phyloP scores from a whole-genome alignment of 2,888 invertebrate genomes.

The Papilio gigon region DNA sequence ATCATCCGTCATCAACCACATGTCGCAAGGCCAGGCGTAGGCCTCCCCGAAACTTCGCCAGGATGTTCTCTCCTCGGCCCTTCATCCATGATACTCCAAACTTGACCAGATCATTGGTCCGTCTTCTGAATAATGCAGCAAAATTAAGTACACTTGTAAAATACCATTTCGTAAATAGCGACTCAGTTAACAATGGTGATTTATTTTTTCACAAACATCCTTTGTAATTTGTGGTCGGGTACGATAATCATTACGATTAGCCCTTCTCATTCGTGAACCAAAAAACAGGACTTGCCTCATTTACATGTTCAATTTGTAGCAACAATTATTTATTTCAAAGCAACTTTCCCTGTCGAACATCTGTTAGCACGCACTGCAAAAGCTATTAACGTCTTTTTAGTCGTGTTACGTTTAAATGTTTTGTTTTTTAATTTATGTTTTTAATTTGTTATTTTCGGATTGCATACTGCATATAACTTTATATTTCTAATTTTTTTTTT shows the following conservation, averaged over 20 bases:
- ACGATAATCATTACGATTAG: slow-evolving; percentile 13
- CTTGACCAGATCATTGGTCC: too few species aligned
- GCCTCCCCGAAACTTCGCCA: too few species aligned
- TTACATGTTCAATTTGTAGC: slow-evolving; percentile 29
- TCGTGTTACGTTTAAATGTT: slow-evolving; percentile 1
- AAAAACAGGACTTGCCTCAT: slow-evolving; percentile 19
- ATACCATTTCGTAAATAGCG: too few species aligned
- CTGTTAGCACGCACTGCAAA: slow-evolving; percentile 24
- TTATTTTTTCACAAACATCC: neutral
- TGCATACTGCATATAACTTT: slow-evolving; percentile 1
- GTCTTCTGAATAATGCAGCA: too few species aligned
- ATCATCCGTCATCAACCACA: neutral
- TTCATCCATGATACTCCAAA: too few species aligned
- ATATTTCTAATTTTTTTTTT: neutral
- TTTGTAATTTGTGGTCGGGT: neutral
- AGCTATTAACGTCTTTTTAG: slow-evolving; percentile 23
- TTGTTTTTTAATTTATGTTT: slow-evolving; percentile 10
- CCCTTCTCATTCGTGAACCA: slow-evolving; percentile 14
- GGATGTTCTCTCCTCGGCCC: too few species aligned
- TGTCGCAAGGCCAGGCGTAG: too few species aligned
- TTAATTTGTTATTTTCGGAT: neutral
- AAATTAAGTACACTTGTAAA: too few species aligned
- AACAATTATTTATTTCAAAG: slow-evolving; percentile 29
- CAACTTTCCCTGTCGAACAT: slow-evolving; percentile 31
- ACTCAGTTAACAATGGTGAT: too few species aligned